Conservation (phyloP, 2,113 vertebrate species). For the Pogona vitticeps region DNA sequence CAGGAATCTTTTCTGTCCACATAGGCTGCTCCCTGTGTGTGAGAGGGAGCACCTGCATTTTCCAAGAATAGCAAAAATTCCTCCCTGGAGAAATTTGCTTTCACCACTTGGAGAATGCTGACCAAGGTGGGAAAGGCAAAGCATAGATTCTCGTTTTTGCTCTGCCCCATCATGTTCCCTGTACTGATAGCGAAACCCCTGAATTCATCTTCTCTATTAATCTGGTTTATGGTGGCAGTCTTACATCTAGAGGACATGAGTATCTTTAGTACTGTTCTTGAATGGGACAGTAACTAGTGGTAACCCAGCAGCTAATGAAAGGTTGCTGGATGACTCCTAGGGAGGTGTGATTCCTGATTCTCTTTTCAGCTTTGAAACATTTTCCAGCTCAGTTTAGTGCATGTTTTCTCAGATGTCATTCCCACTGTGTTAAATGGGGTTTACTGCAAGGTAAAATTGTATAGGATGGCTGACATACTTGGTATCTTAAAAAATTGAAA, state of each 20-base stretch:
- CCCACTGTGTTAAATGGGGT: neutral
- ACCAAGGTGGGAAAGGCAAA: neutral
- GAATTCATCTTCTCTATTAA: neutral
- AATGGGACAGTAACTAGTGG: too few species aligned
- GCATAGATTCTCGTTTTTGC: too few species aligned
- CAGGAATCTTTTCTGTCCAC: neutral
- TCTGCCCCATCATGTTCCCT: too few species aligned
- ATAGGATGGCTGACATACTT: neutral
- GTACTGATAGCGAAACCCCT: neutral
- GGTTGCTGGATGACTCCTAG: neutral
- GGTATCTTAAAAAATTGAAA: neutral
- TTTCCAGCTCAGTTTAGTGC: neutral
- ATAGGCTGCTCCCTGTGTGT: too few species aligned
- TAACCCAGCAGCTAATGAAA: too few species aligned
- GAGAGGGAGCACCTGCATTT: neutral
- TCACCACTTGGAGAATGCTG: neutral
- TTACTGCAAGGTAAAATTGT: neutral
- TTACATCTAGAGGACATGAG: neutral
- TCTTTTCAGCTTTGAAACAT: neutral
- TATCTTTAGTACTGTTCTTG: neutral
- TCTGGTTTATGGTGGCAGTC: neutral
- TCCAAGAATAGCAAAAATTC: neutral
- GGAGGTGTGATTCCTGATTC: neutral
- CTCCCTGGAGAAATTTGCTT: neutral
- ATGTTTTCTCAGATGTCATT: neutral